phyloP scores from a whole-genome alignment of 2,888 invertebrate species.

The Acanthosepion pharaonis region DNA sequence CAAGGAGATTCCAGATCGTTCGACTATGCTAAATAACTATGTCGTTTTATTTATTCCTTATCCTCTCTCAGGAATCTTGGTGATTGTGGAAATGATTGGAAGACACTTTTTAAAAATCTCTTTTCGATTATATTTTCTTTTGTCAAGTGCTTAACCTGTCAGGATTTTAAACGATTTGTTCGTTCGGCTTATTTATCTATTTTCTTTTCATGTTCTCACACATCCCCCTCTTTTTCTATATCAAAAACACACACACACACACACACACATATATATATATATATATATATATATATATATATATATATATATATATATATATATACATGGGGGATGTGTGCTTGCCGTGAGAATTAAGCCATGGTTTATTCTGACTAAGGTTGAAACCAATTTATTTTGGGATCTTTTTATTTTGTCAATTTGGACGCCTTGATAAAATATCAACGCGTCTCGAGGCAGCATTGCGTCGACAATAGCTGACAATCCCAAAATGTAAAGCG shows the following conservation, averaged over 20 bases:
- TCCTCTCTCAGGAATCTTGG: not conserved
- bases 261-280: too few species aligned
- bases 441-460: not conserved
- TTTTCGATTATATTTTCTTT: not conserved
- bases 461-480: not conserved
- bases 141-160: not conserved
- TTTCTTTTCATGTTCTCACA: not conserved
- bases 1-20: not conserved
- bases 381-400: conserved; percentile 4
- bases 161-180: not conserved
- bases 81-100: not conserved
- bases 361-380: not conserved
- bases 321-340: too few species aligned
- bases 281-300: too few species aligned
- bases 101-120: not conserved
- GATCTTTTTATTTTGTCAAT: not conserved
- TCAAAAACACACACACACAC: too few species aligned
- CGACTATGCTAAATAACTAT: not conserved
- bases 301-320: too few species aligned
- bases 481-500: not conserved
- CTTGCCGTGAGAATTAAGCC: not conserved
- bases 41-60: not conserved
- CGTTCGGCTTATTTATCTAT: not conserved
- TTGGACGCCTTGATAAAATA: not conserved
- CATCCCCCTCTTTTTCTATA: not conserved